phyloP scores from a whole-genome alignment of 2,888 invertebrate genomes.

The Sarcophaga caerulescens region DNA sequence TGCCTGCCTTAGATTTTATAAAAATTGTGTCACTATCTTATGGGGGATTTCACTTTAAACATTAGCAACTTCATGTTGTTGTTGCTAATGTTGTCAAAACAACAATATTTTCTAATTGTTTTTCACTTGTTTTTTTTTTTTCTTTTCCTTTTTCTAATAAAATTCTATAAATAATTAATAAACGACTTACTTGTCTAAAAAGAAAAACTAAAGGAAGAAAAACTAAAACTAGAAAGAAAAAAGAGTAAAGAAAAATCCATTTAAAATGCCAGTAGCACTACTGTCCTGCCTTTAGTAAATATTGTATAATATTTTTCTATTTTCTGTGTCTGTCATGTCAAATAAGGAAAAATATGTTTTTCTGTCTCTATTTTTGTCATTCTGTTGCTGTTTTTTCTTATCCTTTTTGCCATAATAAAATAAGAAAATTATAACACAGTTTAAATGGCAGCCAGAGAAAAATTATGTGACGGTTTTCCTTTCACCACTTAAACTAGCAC shows the following conservation, averaged over 20 bases:
- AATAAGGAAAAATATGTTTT: neutral
- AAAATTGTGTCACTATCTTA: slow-evolving; percentile 10
- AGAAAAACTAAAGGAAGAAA: neutral
- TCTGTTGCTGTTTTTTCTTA: neutral
- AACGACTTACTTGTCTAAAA: neutral
- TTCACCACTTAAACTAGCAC: no score
- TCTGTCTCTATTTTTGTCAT: neutral
- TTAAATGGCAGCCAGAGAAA: neutral
- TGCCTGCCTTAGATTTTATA: neutral
- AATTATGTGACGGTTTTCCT: no score
- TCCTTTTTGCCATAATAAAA: neutral
- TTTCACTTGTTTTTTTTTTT: neutral
- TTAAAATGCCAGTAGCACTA: neutral
- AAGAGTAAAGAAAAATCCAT: slow-evolving; percentile 11
- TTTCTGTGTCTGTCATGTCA: neutral
- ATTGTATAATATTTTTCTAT: slow-evolving; percentile 4
- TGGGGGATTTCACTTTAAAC: neutral
- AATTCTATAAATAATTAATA: slow-evolving; percentile 40
- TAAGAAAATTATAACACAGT: neutral
- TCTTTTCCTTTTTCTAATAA: slow-evolving; percentile 6
- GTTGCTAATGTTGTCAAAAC: slow-evolving; percentile 42
- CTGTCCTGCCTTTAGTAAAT: slow-evolving; percentile 42
- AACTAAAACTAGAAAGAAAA: neutral
- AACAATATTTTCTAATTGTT: slow-evolving; percentile 30
- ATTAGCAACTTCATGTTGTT: neutral